Evolutionary conservation across 2,797 vertebrate genomes (phyloP), one percentile per base, ranked within the genome.

Genomic region (Falco rusticolus): DNA sequence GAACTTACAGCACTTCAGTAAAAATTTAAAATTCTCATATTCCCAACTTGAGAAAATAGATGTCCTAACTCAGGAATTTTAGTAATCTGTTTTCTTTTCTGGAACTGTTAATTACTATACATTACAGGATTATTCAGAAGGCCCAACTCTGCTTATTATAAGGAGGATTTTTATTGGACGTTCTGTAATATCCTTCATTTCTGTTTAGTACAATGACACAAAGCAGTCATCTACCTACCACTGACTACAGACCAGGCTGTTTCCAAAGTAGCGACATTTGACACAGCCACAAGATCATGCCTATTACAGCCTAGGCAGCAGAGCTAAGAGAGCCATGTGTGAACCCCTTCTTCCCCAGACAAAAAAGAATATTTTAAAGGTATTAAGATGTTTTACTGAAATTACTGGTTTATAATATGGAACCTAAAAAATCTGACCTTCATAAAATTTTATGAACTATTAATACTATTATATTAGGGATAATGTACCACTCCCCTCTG

Each of bases 151-250:
- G 5, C 64, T 79, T 72, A 51, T 7, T 6, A 3, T 33, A 25
- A 50, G 10, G 1, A 14, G 1, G 8, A 4, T 3, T 12, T 28
- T 74, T 60, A 25, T 4, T 29, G 18, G 22, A 16, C 65, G 5
- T 57, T 54, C 19, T 66, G 74, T 39, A 89, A 39, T 37, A 50
- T 10, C 5, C 5, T 74, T 77, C 3, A 43, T 66, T 83, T 65
- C 37, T 68, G 1, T 43, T 87, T 53, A 75, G 6, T 24, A 37
- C 17, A 51, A 5, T 50, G 5, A 31, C 19, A 60, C 3, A 63
- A 56, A 79, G 12, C 2, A 51, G 4, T 74, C 19, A 53, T 9
- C 24, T 89, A 51, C 14, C 17, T 72, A 22, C 5, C 3, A 16
- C 19, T 64, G 37, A 22, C n/a, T 76, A 15, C 6, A 34, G 4